Evolutionary conservation across 2,113 vertebrate species (phyloP), one percentile per base, ranked within the genome.

Genomic region (Anas platyrhynchos): DNA sequence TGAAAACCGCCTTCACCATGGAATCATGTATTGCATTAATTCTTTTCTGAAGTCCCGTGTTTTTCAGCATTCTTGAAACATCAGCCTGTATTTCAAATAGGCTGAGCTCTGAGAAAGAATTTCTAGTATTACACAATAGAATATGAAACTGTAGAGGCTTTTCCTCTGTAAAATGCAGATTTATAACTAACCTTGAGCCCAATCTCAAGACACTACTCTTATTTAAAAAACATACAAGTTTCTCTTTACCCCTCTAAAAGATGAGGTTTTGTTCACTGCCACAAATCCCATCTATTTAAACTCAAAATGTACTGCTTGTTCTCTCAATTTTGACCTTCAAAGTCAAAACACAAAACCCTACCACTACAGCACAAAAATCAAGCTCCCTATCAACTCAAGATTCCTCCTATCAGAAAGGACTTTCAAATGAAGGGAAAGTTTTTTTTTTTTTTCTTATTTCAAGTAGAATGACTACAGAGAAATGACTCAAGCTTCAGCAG

Each of bases 401-500:
- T 23, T 74, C 32, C 26, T 86, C n/a, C n/a, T 46, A 13, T 26
- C 55, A 84, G 17, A 67, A 83, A 66, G 6, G 44, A 52, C 68
- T 83, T 86, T 59, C 68, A 88, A 93, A 83, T 8, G 11, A 94
- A 50, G 20, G 52, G 10, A 36, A 77, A 43, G 4, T 29, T 92
- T 85, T 69, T n/a, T 41, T 41, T 71, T n/a, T 43, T 41, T 31
- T 25, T 89, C 11, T 50, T 69, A 73, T 80, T 85, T 26, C 55
- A 84, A 86, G 66, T 29, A 88, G 69, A 90, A 61, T 63, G 31
- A 91, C 46, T 91, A 32, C 5, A 17, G 63, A 90, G 61, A 80
- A 83, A 71, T 93, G 83, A 96, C 86, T 96, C 95, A 94, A 43
- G 43, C 29, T 93, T 77, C 88, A 50, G 61, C 25, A 88, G 80